A percentile compares a stretch with the other conserved stretches of the same genome.
phyloP scores from a whole-genome alignment of 2,113 vertebrate species.

The Microtus ochrogaster region DNA sequence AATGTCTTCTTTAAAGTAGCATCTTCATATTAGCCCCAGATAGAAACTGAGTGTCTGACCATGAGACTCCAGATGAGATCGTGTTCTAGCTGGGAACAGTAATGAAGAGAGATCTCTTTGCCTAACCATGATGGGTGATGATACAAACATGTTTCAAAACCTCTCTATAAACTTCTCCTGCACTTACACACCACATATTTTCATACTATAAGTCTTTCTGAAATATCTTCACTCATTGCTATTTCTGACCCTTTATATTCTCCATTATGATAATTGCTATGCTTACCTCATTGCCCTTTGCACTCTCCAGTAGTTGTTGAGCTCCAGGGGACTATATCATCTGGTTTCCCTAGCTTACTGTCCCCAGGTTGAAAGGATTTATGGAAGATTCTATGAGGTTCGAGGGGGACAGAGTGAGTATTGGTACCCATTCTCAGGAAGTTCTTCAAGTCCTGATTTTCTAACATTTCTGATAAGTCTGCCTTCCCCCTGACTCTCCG shows the following conservation, averaged over 20 bases:
- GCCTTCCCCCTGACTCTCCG: neutral
- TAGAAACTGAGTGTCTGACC: neutral
- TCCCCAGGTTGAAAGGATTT: neutral
- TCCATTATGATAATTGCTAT: neutral
- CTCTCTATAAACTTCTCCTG: neutral
- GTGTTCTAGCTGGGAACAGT: neutral
- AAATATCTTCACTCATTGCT: neutral
- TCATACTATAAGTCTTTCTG: neutral
- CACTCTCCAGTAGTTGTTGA: fast-evolving
- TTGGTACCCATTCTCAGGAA: neutral
- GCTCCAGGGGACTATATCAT: neutral
- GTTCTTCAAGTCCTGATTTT: neutral
- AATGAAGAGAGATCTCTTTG: neutral
- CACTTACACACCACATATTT: neutral
- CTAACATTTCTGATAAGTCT: neutral
- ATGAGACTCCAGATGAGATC: neutral
- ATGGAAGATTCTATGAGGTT: neutral
- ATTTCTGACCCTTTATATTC: neutral
- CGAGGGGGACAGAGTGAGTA: neutral
- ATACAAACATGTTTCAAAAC: neutral
- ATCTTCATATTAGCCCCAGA: neutral
- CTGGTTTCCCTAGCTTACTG: neutral
- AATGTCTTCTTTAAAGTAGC: neutral
- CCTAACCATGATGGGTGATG: neutral
- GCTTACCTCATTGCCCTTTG: neutral